Percentiles rank a stretch among this genome's conserved stretches.
phyloP scores from a whole-genome alignment of 2,797 vertebrate genomes.

The Arnoldichthys spilopterus region DNA sequence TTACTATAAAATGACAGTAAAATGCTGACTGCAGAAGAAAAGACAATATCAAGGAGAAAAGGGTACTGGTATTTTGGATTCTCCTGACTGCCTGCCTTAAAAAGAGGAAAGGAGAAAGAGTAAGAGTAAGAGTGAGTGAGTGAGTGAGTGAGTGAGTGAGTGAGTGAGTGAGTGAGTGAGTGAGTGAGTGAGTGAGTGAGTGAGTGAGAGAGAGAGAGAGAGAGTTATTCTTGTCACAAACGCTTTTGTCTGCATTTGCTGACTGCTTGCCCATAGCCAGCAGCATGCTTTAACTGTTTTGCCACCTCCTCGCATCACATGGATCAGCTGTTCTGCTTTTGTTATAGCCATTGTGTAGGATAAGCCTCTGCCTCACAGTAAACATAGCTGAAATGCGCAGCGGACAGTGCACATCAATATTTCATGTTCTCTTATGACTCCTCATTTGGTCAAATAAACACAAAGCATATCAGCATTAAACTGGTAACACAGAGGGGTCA shows the following conservation, averaged over 20 bases:
- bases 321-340: slow-evolving; percentile 99
- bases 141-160: slow-evolving; percentile 40
- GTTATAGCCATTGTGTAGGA: slow-evolving; percentile 98
- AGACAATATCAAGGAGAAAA: slow-evolving; percentile 99
- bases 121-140: slow-evolving; percentile 41
- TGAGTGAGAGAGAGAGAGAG: slow-evolving; percentile 45
- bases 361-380: slow-evolving; percentile 96
- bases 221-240: slow-evolving; percentile 93
- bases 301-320: slow-evolving; percentile 92
- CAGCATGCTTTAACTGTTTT: slow-evolving; percentile 93
- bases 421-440: slow-evolving; percentile 78
- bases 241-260: slow-evolving; percentile 93
- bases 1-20: slow-evolving; percentile 98
- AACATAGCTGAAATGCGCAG: slow-evolving; percentile 91
- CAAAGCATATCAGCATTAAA: slow-evolving; percentile 33
- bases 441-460: slow-evolving; percentile 47
- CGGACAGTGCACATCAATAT: slow-evolving; percentile 86
- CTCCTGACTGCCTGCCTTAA: slow-evolving; percentile 89
- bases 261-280: slow-evolving; percentile 91
- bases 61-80: slow-evolving; percentile 99
- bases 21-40: slow-evolving; percentile 96
- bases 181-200: slow-evolving; percentile 32
- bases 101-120: slow-evolving; percentile 66
- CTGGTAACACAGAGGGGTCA: slow-evolving; percentile 29
- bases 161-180: slow-evolving; percentile 35